phyloP scores from a whole-genome alignment of 2,797 vertebrate genomes.

The Parauchenoglanis punctatus region DNA sequence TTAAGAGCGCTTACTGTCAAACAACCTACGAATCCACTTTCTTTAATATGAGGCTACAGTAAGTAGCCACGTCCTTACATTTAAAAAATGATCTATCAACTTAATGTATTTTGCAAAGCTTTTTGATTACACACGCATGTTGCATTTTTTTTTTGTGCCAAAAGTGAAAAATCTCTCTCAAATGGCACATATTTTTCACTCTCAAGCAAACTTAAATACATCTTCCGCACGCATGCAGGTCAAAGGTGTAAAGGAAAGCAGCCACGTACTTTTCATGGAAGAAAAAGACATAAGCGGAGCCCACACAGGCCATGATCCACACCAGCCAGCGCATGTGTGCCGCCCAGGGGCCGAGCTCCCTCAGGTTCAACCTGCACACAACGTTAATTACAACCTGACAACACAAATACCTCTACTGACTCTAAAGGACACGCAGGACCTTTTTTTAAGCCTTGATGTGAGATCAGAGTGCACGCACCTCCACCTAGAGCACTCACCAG shows the following conservation, averaged over 20 bases:
- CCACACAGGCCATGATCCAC: constrained; percentile 91
- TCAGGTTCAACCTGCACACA: constrained; percentile 86
- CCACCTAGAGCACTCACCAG: constrained; percentile 77
- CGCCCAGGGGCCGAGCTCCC: constrained; percentile 91
- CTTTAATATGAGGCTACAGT: background rate
- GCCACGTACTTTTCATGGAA: constrained; percentile 89
- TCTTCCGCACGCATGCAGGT: background rate
- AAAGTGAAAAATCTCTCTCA: no score
- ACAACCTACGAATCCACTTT: background rate
- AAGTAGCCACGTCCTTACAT: background rate
- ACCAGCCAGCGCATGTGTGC: constrained; percentile 96
- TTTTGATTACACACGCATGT: background rate
- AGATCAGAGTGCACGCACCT: background rate
- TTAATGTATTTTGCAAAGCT: background rate
- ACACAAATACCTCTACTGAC: constrained; percentile 14
- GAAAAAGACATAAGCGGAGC: constrained; percentile 88
- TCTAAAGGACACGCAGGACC: background rate
- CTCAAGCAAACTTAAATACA: background rate
- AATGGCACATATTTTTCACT: background rate
- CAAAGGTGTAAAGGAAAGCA: background rate
- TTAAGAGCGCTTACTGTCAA: background rate
- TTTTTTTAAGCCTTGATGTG: background rate
- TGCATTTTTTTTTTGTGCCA: no score
- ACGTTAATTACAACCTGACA: constrained; percentile 14
- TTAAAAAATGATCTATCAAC: background rate